Conservation (phyloP, 2,888 invertebrate species). For the Cerceris rybyensis region DNA sequence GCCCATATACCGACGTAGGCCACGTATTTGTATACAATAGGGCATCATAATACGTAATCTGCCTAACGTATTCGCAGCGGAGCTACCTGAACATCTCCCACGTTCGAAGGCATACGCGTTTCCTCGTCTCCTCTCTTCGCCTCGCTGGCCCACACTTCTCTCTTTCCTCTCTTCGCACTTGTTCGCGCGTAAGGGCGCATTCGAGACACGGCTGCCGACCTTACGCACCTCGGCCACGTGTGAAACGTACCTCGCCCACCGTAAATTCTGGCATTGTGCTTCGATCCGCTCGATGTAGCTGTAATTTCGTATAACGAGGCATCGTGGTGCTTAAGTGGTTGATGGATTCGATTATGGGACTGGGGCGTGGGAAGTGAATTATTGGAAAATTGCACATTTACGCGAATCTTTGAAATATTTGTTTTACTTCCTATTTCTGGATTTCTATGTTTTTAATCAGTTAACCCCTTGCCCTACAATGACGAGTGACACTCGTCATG, state of each 20-base stretch:
- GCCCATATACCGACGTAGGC: conserved; percentile 61
- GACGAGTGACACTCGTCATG: too few species aligned
- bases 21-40: conserved; percentile 80
- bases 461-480: too few species aligned
- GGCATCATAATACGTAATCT: conserved; percentile 80
- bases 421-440: too few species aligned
- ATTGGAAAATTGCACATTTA: too few species aligned
- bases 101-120: conserved; percentile 66
- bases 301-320: conserved; percentile 36
- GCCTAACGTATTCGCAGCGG: conserved; percentile 75
- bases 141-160: conserved; percentile 31
- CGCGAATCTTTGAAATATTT: too few species aligned
- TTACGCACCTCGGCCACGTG: conserved; percentile 64
- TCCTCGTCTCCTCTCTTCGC: conserved; percentile 33
- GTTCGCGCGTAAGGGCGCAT: conserved; percentile 54
- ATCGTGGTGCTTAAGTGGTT: too few species aligned
- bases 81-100: conserved; percentile 74
- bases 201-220: conserved; percentile 55
- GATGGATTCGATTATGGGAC: too few species aligned
- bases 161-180: conserved; percentile 52
- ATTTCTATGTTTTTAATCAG: too few species aligned
- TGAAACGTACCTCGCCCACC: conserved; percentile 62
- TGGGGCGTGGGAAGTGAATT: too few species aligned
- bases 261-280: conserved; percentile 55
- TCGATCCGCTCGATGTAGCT: conserved; percentile 49